Conservation (phyloP, 2,113 vertebrate genomes). For the Pomatorhinus ruficollis region DNA sequence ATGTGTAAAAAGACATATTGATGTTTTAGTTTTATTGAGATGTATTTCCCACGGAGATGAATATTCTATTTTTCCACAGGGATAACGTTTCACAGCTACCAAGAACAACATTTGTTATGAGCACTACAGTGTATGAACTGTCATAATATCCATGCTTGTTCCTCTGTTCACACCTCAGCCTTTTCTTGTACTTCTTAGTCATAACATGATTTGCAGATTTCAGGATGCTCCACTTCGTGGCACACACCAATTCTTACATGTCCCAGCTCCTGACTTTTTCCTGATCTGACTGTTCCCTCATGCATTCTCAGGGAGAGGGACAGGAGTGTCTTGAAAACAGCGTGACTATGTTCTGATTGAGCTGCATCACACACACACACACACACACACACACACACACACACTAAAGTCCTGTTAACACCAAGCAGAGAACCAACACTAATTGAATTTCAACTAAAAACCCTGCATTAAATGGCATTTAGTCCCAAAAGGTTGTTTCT, state of each 20-base stretch:
- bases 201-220: background rate
- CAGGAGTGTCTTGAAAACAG: background rate
- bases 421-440: background rate
- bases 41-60: background rate
- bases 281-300: background rate
- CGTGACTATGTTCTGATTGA: background rate
- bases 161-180: background rate
- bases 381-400: background rate
- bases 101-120: background rate
- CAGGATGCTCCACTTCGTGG: background rate
- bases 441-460: background rate
- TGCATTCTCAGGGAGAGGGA: background rate
- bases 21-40: background rate
- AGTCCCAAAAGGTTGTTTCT: background rate
- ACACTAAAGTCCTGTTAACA: rapidly evolving
- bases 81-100: background rate
- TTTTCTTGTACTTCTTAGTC: background rate
- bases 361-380: background rate
- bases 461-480: background rate
- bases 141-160: background rate
- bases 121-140: background rate
- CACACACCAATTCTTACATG: background rate
- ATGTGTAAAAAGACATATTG: background rate
- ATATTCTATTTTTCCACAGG: background rate
- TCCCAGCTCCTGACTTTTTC: background rate